A percentile compares a stretch with the other conserved stretches of the same genome.
phyloP scores from a whole-genome alignment of 2,113 vertebrate species.

The Equus quagga region DNA sequence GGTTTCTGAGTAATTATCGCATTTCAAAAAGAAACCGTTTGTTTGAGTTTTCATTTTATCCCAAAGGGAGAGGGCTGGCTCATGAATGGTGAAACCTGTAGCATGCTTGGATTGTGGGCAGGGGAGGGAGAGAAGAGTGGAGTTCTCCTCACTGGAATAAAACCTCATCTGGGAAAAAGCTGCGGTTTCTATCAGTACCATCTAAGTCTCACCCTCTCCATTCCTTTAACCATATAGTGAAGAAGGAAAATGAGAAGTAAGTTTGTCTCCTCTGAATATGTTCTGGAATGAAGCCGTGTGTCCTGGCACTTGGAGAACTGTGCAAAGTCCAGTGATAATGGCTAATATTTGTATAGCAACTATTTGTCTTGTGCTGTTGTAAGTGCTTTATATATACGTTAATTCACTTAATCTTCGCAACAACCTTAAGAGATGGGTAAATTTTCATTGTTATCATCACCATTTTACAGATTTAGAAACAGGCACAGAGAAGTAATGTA shows the following conservation, averaged over 20 bases:
- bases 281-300: neutral
- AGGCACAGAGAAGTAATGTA: neutral
- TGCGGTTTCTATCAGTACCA: neutral
- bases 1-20: neutral
- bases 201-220: neutral
- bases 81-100: neutral
- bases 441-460: neutral
- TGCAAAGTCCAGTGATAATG: neutral
- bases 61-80: neutral
- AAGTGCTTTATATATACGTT: neutral
- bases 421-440: neutral
- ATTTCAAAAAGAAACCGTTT: neutral
- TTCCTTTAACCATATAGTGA: neutral
- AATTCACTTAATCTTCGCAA: conserved; percentile 1
- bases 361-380: neutral
- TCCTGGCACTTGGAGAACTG: neutral
- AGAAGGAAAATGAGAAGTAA: neutral
- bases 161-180: neutral
- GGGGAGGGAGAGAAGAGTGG: neutral
- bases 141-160: neutral
- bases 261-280: neutral
- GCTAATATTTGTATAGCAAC: neutral
- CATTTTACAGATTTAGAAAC: conserved; percentile 14
- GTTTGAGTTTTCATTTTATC: conserved; percentile 45
- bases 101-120: neutral